Conservation (phyloP, 2,888 invertebrate species). For the Mesochorus sp. region DNA sequence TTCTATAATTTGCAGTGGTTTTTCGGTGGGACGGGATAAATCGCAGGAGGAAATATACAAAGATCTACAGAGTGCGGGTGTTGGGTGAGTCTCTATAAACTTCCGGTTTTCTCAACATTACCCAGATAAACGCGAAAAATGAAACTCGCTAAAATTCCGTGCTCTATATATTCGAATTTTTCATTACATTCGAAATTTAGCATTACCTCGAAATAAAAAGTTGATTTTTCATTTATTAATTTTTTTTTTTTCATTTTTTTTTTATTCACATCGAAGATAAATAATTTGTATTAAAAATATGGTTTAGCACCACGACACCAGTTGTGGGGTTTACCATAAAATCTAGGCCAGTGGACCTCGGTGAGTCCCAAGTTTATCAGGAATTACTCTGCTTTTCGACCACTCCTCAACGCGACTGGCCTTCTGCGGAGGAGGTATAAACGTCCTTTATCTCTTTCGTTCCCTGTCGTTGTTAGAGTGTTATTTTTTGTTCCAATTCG, state of each 20-base stretch:
- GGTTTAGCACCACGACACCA: constrained; percentile 78
- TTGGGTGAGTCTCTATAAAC: constrained; percentile 74
- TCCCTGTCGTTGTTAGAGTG: constrained; percentile 48
- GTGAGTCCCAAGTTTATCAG: constrained; percentile 81
- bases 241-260: background rate
- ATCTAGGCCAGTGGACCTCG: constrained; percentile 80
- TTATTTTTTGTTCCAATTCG: constrained; percentile 31
- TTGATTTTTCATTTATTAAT: background rate
- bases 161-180: background rate
- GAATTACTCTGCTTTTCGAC: constrained; percentile 81
- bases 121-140: background rate
- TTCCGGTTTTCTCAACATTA: background rate
- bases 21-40: constrained; percentile 89
- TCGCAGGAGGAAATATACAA: constrained; percentile 94
- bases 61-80: constrained; percentile 86
- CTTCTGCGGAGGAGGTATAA: constrained; percentile 79
- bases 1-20: constrained; percentile 86
- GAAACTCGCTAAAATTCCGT: background rate
- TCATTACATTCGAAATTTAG: background rate
- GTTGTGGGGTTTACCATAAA: constrained; percentile 81
- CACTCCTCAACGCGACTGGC: constrained; percentile 80
- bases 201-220: background rate
- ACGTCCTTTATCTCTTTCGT: constrained; percentile 65
- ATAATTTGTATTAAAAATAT: constrained; percentile 56
- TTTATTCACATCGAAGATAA: constrained; percentile 6